These are phyloP conservation scores for Neodiprion lecontei DNA, from an alignment of 1,140 invertebrate species.

Conservation along the genomic window DNA sequence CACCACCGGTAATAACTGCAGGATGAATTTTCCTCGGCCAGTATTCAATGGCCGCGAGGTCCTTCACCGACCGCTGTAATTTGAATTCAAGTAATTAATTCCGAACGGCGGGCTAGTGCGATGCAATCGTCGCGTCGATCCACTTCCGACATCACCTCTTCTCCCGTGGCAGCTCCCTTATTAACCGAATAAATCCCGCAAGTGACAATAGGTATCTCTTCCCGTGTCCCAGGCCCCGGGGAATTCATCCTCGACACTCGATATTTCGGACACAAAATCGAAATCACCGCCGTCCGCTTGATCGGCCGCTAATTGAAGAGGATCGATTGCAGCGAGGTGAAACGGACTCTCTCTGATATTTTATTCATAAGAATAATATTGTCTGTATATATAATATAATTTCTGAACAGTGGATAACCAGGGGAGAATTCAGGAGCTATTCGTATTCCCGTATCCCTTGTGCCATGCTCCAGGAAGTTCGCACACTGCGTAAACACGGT, in stretches of 20 bases:
- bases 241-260: background rate
- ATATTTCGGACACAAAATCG: background rate
- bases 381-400: too few species aligned
- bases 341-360: conserved; percentile 12
- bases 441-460: too few species aligned
- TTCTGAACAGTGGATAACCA: too few species aligned
- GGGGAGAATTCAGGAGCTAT: too few species aligned
- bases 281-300: background rate
- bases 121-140: background rate
- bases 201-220: background rate
- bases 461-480: too few species aligned
- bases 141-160: background rate
- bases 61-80: background rate
- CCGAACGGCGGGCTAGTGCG: background rate
- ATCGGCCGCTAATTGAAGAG: conserved; percentile 18
- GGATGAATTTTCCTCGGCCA: too few species aligned
- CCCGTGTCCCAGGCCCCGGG: background rate
- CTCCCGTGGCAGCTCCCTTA: background rate
- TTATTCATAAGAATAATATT: too few species aligned
- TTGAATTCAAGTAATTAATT: background rate
- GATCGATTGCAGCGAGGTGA: conserved; percentile 10
- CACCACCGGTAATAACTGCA: too few species aligned
- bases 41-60: too few species aligned
- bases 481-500: too few species aligned
- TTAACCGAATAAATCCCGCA: background rate